These are phyloP conservation scores for Pachypeltis micranthus DNA, from an alignment of 1,140 invertebrate genomes.

Conservation along the genomic window DNA sequence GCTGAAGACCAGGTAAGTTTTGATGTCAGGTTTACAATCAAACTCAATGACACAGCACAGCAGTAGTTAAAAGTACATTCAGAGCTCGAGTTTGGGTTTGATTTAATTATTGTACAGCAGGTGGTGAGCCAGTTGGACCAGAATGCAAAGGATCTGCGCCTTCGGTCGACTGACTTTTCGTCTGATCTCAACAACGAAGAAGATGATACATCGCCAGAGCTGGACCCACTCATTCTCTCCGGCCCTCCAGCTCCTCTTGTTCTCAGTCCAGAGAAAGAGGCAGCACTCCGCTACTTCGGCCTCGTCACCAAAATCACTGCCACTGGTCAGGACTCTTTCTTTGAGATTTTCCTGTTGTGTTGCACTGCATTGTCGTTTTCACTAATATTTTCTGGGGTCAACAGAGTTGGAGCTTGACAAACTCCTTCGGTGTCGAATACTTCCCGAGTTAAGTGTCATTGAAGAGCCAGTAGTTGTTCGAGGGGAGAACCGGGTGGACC, in stretches of 20 bases:
- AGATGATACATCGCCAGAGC: constrained; percentile 1
- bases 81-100: too few relatives aligned
- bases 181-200: neutral
- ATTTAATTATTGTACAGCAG: too few relatives aligned
- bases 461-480: constrained; percentile 22
- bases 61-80: too few relatives aligned
- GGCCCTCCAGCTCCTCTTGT: constrained; percentile 38
- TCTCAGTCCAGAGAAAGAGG: constrained; percentile 36
- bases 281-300: constrained; percentile 38
- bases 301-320: constrained; percentile 32
- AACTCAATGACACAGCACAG: too few relatives aligned
- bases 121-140: constrained; percentile 20
- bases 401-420: constrained; percentile 28
- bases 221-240: neutral
- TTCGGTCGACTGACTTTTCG: neutral
- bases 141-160: constrained; percentile 8
- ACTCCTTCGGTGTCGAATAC: constrained; percentile 27
- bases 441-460: constrained; percentile 35
- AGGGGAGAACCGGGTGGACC: neutral
- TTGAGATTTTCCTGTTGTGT: too few relatives aligned
- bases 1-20: constrained; percentile 9
- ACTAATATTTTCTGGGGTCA: constrained; percentile 6
- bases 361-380: too few relatives aligned
- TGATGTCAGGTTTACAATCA: too few relatives aligned
- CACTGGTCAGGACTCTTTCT: too few relatives aligned